These are phyloP conservation scores for Ectemnius continuus DNA, from an alignment of 2,888 invertebrate species.

Conservation along the genomic window DNA sequence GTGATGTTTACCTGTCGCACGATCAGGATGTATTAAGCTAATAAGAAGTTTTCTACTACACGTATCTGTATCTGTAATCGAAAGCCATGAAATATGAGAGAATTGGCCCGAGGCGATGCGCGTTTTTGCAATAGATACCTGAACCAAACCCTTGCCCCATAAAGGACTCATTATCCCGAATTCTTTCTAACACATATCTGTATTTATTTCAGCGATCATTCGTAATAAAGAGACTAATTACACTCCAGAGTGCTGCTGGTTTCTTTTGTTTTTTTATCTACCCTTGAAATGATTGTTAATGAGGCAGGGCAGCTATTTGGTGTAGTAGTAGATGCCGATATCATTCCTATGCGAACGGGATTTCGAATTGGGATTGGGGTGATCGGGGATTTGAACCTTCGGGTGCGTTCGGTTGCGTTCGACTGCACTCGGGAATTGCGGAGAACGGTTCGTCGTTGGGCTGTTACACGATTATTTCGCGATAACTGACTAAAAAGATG, in stretches of 20 bases:
- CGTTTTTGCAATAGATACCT: too few relatives aligned
- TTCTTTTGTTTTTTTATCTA: too few relatives aligned
- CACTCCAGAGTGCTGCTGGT: too few relatives aligned
- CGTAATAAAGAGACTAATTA: conserved; percentile 46
- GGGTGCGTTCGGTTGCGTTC: too few relatives aligned
- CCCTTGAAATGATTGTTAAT: too few relatives aligned
- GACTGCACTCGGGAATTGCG: too few relatives aligned
- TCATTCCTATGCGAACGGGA: too few relatives aligned
- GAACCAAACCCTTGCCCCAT: not conserved
- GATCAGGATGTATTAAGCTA: conserved; percentile 61
- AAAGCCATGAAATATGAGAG: conserved; percentile 25
- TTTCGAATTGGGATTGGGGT: too few relatives aligned
- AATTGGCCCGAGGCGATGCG: conserved; percentile 56
- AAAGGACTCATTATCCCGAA: conserved; percentile 15
- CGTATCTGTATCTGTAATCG: conserved; percentile 25
- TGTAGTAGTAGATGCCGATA: too few relatives aligned
- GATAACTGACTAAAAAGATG: conserved; percentile 52
- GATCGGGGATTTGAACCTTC: too few relatives aligned
- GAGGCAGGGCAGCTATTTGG: too few relatives aligned
- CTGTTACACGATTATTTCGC: conserved; percentile 6
- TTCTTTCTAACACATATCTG: conserved; percentile 50
- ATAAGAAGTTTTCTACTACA: conserved; percentile 72
- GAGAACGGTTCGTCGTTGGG: too few relatives aligned
- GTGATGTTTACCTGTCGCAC: not conserved
- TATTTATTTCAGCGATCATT: conserved; percentile 63